phyloP scores from a whole-genome alignment of 2,888 invertebrate species.

The Caenorhabditis wallacei region DNA sequence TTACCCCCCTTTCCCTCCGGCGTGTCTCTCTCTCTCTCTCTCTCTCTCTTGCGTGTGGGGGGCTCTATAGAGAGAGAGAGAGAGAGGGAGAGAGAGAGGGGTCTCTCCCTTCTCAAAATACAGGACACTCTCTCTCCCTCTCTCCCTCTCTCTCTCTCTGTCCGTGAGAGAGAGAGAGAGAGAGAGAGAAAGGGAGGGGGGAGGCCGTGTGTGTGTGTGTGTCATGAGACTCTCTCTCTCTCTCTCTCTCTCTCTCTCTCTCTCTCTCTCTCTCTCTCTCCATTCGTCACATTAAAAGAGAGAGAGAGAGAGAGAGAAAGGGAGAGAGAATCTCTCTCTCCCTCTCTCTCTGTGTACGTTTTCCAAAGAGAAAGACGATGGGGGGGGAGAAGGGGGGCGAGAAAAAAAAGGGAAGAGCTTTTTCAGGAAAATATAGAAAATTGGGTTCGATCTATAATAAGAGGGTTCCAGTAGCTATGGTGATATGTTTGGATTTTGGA shows the following conservation, averaged over 20 bases:
- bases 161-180: not conserved
- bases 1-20: not conserved
- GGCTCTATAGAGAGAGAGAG: no score
- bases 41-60: no score
- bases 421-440: not conserved
- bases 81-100: not conserved
- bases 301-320: constrained; percentile 3
- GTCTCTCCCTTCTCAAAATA: no score
- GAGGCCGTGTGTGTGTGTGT: not conserved
- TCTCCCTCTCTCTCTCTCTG: not conserved
- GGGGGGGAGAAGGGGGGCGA: not conserved
- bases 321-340: constrained; percentile 88
- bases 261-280: not conserved
- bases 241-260: not conserved
- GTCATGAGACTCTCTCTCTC: not conserved
- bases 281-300: not conserved
- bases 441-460: no score
- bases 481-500: no score
- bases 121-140: not conserved
- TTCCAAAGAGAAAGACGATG: not conserved
- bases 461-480: no score
- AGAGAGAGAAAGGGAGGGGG: constrained; percentile 12
- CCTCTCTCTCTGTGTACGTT: constrained; percentile 52
- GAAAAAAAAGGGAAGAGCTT: not conserved
- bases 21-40: no score